phyloP scores from a whole-genome alignment of 1,140 invertebrate genomes.

The Probaryconus sp. region DNA sequence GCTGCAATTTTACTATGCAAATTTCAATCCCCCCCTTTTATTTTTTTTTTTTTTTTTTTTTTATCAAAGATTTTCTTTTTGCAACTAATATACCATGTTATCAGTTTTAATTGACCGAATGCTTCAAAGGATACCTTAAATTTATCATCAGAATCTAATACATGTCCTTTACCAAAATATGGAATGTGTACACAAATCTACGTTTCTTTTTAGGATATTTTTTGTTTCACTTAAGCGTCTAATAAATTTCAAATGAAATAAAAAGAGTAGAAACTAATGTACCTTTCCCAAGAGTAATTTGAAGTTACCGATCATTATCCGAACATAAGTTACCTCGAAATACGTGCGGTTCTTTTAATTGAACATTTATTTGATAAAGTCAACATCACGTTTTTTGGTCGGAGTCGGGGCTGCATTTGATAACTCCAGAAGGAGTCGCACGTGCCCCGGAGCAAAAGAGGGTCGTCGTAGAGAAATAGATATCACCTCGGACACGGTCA shows the following conservation, averaged over 20 bases:
- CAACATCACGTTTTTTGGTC: conserved; percentile 47
- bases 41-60: too few species aligned
- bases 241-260: too few species aligned
- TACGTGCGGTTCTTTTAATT: conserved; percentile 42
- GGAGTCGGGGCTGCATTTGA: conserved; percentile 18
- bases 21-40: conserved; percentile 5
- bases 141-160: too few species aligned
- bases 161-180: too few species aligned
- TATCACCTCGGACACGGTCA: conserved; percentile 35
- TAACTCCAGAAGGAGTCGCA: conserved; percentile 22
- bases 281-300: not conserved
- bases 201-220: too few species aligned
- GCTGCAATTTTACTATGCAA: conserved; percentile 26
- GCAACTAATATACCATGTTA: not conserved
- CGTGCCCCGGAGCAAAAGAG: conserved; percentile 31
- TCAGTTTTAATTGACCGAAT: too few species aligned
- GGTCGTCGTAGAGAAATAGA: conserved; percentile 23
- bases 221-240: too few species aligned
- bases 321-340: conserved; percentile 11
- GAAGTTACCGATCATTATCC: conserved; percentile 8
- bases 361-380: conserved; percentile 49
- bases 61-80: conserved; percentile 8
- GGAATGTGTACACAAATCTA: too few species aligned
- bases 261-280: too few species aligned
- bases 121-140: too few species aligned